Evolutionary conservation across 2,888 invertebrate genomes (phyloP), one percentile per base, ranked within the genome.

Genomic region (Habrosyne pyritoides): DNA sequence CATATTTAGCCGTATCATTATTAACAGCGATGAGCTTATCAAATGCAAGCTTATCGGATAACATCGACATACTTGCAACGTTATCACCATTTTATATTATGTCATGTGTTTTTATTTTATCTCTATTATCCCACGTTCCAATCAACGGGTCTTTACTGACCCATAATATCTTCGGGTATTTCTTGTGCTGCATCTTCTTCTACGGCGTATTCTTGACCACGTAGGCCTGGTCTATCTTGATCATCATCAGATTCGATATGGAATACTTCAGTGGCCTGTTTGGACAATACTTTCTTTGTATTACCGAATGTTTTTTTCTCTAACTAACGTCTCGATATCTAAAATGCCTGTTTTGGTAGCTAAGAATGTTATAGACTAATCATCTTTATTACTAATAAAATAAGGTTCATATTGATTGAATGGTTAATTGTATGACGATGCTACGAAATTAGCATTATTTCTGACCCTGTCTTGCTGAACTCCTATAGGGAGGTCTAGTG

Each of bases 151-250:
- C 8, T 42, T 42, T 18, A 42, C 42, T 55, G 60, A 78, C 82
- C 78, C 61, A 71, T 56, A 50, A 81, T 66, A 47, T 86, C 84
- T 58, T 86, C 86, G 2, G 82, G 77, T 5, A 76, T 63, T 56
- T 77, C 75, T 6, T 60, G 63, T 8, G 22, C 42, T 26, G 53
- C 21, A 1, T 54, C 55, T 12, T 47, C 49, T 1, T 12, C 59
- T 1, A 49, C n/a, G 18, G 33, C 5, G 54, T 57, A 21, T 52
- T 42, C 42, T 42, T 42, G 42, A 12, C 42, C 42, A 18, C 42
- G 26, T 0, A 14, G 53, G 21, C 59, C 49, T 72, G 61, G 0
- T 52, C 61, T 64, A 0, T 61, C 59, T 8, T 33, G n/a, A 5
- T 1, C n/a, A n/a, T 33, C 33, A 1, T 53, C 56, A 2, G 49